These are phyloP conservation scores for Epistrophella euchroma DNA, from an alignment of 2,888 invertebrate species.

Conservation along the genomic window DNA sequence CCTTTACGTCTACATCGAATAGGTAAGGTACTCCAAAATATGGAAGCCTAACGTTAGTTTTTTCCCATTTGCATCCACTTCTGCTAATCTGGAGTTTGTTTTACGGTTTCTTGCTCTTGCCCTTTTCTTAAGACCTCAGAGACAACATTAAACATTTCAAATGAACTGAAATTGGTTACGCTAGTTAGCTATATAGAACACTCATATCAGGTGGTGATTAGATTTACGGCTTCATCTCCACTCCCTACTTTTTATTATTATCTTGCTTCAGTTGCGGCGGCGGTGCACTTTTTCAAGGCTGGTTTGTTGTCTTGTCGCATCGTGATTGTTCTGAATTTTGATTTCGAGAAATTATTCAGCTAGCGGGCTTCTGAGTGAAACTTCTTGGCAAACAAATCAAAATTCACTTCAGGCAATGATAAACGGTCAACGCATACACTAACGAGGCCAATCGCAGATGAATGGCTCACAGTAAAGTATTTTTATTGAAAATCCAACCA, in stretches of 20 bases:
- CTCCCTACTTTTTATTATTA: slow-evolving; percentile 12
- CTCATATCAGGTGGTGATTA: slow-evolving; percentile 49
- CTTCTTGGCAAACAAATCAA: slow-evolving; percentile 42
- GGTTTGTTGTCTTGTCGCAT: not conserved
- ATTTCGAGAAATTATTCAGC: slow-evolving; percentile 26
- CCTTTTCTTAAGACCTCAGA: slow-evolving; percentile 9
- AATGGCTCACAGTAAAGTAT: not conserved
- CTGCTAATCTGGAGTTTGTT: slow-evolving; percentile 2
- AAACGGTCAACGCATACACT: slow-evolving; percentile 52
- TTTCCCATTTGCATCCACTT: not conserved
- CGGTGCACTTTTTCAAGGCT: slow-evolving; percentile 40
- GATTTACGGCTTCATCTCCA: slow-evolving; percentile 14
- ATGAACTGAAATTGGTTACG: slow-evolving; percentile 41
- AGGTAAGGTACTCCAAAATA: not conserved
- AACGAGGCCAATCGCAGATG: slow-evolving; percentile 55
- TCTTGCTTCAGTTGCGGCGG: slow-evolving; percentile 9
- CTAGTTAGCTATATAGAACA: slow-evolving; percentile 50
- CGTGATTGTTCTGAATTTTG: slow-evolving; percentile 17
- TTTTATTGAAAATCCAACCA: not conserved
- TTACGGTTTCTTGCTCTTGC: slow-evolving; percentile 23
- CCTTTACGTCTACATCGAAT: not conserved
- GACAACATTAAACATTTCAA: slow-evolving; percentile 11
- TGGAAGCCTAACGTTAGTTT: not conserved
- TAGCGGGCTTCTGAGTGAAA: slow-evolving; percentile 16
- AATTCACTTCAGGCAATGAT: slow-evolving; percentile 46